Conservation (phyloP, 1,140 invertebrate species). For the Drosophila bocki region DNA sequence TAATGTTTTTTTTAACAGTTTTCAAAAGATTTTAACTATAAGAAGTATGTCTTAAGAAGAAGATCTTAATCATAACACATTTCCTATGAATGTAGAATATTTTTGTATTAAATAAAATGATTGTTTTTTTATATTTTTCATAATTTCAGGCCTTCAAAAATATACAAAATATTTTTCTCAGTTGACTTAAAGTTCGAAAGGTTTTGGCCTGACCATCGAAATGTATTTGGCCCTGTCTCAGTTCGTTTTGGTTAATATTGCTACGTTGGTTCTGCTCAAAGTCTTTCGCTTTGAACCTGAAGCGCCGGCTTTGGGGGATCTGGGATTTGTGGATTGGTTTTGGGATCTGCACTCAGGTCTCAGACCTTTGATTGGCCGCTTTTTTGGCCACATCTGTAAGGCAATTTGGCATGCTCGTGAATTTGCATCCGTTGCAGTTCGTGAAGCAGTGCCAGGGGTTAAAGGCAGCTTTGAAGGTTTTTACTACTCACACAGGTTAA, state of each 20-base stretch:
- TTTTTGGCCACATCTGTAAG: constrained; percentile 15
- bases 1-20: background rate
- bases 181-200: constrained; percentile 63
- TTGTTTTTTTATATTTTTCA: too few species aligned
- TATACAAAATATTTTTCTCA: background rate
- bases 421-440: constrained; percentile 46
- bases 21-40: background rate
- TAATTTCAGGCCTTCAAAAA: background rate
- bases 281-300: constrained; percentile 45
- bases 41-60: background rate
- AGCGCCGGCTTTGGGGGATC: constrained; percentile 9
- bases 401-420: constrained; percentile 52
- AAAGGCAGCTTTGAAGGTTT: background rate
- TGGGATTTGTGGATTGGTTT: constrained; percentile 11
- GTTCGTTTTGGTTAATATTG: constrained; percentile 13
- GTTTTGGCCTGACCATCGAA: constrained; percentile 59
- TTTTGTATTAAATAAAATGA: background rate
- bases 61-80: background rate
- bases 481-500: constrained; percentile 1
- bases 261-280: constrained; percentile 51
- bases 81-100: background rate
- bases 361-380: constrained; percentile 57
- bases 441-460: constrained; percentile 8
- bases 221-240: constrained; percentile 52
- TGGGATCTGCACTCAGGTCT: constrained; percentile 46